A percentile compares a stretch with the other conserved stretches of the same genome.
phyloP scores from a whole-genome alignment of 2,888 invertebrate species.

The Venustoraphidia nigricollis region DNA sequence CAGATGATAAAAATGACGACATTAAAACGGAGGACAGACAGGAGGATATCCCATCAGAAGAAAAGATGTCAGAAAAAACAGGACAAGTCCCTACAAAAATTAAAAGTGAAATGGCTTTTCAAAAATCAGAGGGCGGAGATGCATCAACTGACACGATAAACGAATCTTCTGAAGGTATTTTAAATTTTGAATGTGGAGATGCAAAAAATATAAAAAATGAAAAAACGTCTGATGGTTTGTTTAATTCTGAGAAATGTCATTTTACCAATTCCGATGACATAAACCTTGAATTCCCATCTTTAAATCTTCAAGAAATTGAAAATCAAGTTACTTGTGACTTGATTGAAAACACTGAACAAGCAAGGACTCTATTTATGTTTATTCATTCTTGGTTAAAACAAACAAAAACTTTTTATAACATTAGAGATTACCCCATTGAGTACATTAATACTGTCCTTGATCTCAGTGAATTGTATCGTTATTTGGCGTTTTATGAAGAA shows the following conservation, averaged over 20 bases:
- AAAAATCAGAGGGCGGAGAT: neutral
- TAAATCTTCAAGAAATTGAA: slow-evolving; percentile 13
- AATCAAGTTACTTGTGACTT: slow-evolving; percentile 11
- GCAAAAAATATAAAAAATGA: neutral
- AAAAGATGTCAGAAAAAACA: too few species aligned
- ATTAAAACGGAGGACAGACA: neutral
- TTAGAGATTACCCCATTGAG: slow-evolving; percentile 39
- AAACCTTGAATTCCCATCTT: slow-evolving; percentile 9
- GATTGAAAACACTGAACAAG: slow-evolving; percentile 30
- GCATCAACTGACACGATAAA: slow-evolving; percentile 4
- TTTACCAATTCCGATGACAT: neutral
- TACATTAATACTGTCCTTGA: slow-evolving; percentile 42
- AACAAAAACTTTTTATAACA: slow-evolving; percentile 38
- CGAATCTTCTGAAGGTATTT: neutral
- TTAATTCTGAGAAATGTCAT: too few species aligned
- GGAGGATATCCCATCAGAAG: neutral
- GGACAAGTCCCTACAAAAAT: slow-evolving; percentile 3
- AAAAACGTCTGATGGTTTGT: neutral
- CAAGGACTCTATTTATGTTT: slow-evolving; percentile 36
- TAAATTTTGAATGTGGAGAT: neutral
- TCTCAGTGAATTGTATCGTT: slow-evolving; percentile 46
- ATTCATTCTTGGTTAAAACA: slow-evolving; percentile 43
- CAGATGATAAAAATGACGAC: neutral
- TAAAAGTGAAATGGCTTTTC: neutral
- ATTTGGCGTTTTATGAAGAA: slow-evolving; percentile 55